Base-by-base conservation (phyloP, 2,113 vertebrate species). In the Oophaga pumilio region DNA sequence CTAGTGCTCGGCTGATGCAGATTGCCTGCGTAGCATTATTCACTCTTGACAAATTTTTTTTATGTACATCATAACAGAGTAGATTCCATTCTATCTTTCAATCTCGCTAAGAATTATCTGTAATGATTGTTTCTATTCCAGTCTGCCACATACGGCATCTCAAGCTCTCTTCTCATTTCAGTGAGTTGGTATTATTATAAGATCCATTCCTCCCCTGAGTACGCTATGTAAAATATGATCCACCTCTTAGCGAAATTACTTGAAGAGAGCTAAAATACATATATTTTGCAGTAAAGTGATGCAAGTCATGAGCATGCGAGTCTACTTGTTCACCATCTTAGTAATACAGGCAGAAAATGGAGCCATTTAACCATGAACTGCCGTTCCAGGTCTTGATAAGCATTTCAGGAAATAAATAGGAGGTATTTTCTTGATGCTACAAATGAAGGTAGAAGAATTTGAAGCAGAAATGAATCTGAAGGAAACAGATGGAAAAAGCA, bases 401-500 rank as follows among this genome's bases (percentile, higher is more conserved):
- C 52, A 59, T 74, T 84, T 57, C 82, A 73, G 56, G 53, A 28
- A 26, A 66, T 43, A 60, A 26, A 69, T 17, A 69, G n/a, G n/a
- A 60, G 56, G 43, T 53, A 81, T 87, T 82, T 80, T 81, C 69
- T 76, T 64, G 17, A 43, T 74, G 68, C 52, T 62, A n/a, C 56
- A 76, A 43, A 87, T 53, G 57, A 43, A 76, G 69, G 66, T 82
- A 76, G 49, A 43, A 87, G 53, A 57, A 82, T 43, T 64, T 79
- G 76, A 53, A 69, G 85, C 62, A 71, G 62, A 86, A 28, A 86
- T 71, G 24, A 52, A 71, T 80, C 24, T 57, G 8, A 86, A 52
- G 56, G 76, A 86, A 80, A 80, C 76, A 71, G 76, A 79, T 80
- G 76, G 76, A 86, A 86, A 86, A 86, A 59, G 62, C 76, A 79